Conservation (phyloP, 1,140 invertebrate genomes). For the Aphaenogaster floridana region DNA sequence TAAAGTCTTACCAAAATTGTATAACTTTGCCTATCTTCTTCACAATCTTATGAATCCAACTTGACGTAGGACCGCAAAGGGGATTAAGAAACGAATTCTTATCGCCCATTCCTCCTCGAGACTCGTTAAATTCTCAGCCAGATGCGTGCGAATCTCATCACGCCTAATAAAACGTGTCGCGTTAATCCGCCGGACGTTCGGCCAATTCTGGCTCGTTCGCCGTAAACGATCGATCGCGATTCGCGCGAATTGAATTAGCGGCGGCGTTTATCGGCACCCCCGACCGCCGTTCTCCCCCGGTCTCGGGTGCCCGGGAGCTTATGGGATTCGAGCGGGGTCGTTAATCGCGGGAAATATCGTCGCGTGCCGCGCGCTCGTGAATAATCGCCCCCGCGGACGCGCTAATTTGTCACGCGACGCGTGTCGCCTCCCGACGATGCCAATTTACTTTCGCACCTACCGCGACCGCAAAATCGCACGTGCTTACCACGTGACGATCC, state of each 20-base stretch:
- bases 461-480: constrained; percentile 30
- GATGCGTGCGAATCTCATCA: neutral
- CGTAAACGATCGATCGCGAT: constrained; percentile 27
- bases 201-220: constrained; percentile 33
- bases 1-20: no score
- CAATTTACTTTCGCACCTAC: constrained; percentile 46
- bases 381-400: constrained; percentile 30
- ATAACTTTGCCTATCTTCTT: no score
- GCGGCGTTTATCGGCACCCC: constrained; percentile 54
- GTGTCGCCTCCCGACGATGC: neutral
- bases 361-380: constrained; percentile 41
- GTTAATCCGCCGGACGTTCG: constrained; percentile 37
- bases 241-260: constrained; percentile 70
- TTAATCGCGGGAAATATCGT: constrained; percentile 60
- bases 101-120: neutral
- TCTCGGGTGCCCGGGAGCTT: neutral
- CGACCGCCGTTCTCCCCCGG: no score
- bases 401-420: constrained; percentile 57
- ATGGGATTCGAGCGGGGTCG: constrained; percentile 19
- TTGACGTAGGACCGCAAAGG: neutral
- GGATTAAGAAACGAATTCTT: neutral
- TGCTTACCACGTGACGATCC: constrained; percentile 22
- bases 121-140: neutral
- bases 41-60: no score
- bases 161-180: constrained; percentile 20